Evolutionary conservation across 2,888 invertebrate genomes (phyloP).

Genomic region (Dione vanillae): DNA sequence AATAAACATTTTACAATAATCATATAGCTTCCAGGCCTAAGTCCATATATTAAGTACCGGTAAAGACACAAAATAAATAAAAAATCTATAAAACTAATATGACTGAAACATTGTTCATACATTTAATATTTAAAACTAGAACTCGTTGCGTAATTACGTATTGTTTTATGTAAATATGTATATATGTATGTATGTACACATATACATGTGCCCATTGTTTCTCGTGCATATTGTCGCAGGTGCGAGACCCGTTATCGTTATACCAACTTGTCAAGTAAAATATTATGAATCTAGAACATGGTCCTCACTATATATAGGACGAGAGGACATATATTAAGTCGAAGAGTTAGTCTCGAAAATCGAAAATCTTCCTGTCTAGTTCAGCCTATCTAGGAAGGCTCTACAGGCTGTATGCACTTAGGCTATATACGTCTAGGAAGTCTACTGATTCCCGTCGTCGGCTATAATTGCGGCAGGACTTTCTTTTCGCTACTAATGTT

Average conservation of each 20-base stretch:
- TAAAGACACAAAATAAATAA: not conserved
- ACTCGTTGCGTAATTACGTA: not conserved
- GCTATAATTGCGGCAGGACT: too few relatives aligned
- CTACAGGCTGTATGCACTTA: too few relatives aligned
- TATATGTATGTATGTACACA: not conserved
- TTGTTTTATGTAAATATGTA: not conserved
- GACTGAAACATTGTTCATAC: not conserved
- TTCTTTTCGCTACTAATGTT: too few relatives aligned
- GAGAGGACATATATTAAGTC: too few relatives aligned
- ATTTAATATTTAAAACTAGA: not conserved
- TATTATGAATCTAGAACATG: slow-evolving; percentile 1
- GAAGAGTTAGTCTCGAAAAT: too few relatives aligned
- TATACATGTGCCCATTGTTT: not conserved
- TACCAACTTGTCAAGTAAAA: slow-evolving; percentile 5
- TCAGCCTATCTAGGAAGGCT: too few relatives aligned
- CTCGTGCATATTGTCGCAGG: slow-evolving; percentile 1
- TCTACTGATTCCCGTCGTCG: too few relatives aligned
- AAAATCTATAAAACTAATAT: not conserved
- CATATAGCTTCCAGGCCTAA: too few relatives aligned
- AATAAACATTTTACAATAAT: too few relatives aligned
- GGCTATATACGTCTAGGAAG: too few relatives aligned
- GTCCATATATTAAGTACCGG: not conserved
- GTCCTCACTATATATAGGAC: not conserved
- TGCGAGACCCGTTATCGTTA: slow-evolving; percentile 1
- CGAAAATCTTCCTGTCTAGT: too few relatives aligned